Evolutionary conservation across 2,888 invertebrate species (phyloP), one percentile per base, ranked within the genome.

Genomic region (Dinocampus coccinellae): DNA sequence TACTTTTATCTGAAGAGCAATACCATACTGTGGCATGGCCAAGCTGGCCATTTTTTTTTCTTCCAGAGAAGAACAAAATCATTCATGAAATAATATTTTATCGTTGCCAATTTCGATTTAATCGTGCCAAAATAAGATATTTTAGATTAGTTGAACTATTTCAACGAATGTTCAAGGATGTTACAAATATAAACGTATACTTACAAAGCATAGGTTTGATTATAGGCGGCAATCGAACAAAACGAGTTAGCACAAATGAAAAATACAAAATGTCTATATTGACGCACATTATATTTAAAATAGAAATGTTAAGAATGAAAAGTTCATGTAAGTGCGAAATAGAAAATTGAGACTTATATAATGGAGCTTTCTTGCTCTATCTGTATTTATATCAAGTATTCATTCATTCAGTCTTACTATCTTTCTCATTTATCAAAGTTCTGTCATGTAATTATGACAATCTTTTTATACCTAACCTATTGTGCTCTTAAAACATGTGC

Each of bases 11-110:
- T 4, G 16, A n/a, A 16, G 16, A 47, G 47, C 9, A 16, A 47
- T 16, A 20, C 7, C 16, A 20, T 47, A 47, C 47, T 47, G 6
- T 6, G 24, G 26, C 3, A 11, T 11, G 11, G 26, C n/a, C 26
- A 26, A 55, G 24, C 13, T 47, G 16, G 47, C 20, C 16, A 7
- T 9, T 16, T 47, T 20, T 2, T 6, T 16, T n/a, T 26, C 22
- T 55, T 6, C 24, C 3, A 29, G 29, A 34, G 1, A 60, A 20
- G 1, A 60, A 33, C 34, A 4, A 60, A 33, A n/a, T 83, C 83
- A 83, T 84, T 82, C 83, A 82, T 83, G 84, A 85, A 84, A 84
- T 84, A 83, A 85, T 84, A 82, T 83, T 79, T 80, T 16, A 79
- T 82, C 81, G 78, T 62, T 33, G 6, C 3, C 3, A 29, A 33